Conservation (phyloP, 2,113 vertebrate genomes). For the Leptocoma aspasia region DNA sequence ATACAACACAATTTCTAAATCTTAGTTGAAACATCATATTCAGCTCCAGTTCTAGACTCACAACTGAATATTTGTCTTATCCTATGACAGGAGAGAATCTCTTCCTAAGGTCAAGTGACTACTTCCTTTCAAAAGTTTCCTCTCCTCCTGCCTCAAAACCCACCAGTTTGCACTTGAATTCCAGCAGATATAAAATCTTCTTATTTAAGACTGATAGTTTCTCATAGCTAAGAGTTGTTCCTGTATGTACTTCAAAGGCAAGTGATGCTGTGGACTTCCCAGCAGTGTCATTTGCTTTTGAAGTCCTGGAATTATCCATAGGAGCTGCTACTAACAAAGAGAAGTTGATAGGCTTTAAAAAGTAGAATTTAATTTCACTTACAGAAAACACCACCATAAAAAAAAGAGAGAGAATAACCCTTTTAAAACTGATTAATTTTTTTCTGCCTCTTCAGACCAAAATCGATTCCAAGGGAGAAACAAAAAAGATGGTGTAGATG, state of each 20-base stretch:
- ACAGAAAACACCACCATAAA: not conserved
- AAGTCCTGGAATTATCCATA: not conserved
- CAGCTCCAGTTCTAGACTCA: not conserved
- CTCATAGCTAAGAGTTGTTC: not conserved
- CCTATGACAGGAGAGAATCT: not conserved
- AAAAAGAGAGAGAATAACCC: not conserved
- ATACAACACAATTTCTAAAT: not conserved
- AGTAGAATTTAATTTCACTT: not conserved
- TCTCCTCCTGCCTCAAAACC: not conserved
- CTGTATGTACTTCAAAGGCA: not conserved
- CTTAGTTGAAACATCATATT: not conserved
- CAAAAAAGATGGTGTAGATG: not conserved
- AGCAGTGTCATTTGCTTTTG: not conserved
- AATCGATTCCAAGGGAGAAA: not conserved
- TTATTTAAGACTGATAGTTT: not conserved
- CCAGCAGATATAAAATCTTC: not conserved
- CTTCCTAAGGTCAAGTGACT: not conserved
- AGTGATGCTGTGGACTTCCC: not conserved
- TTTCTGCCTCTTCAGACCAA: not conserved
- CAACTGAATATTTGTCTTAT: not conserved
- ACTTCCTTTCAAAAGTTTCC: not conserved
- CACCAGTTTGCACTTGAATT: not conserved
- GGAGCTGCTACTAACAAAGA: not conserved
- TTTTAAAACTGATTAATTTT: not conserved
- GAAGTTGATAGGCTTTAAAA: not conserved